Conservation (phyloP, 2,797 vertebrate species). For the Clarias laeviceps region DNA sequence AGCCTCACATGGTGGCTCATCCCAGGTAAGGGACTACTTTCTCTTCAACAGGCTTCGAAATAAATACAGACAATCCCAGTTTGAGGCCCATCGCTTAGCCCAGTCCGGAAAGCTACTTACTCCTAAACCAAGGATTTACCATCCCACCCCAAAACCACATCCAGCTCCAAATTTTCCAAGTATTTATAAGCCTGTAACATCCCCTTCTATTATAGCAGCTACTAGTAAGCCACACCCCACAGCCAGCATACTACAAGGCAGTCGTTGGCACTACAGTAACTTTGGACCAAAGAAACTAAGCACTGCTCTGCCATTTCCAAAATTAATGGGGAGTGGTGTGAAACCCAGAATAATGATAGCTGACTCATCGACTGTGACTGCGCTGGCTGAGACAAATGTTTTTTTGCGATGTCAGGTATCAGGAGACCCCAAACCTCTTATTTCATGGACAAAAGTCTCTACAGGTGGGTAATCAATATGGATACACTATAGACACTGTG, state of each 20-base stretch:
- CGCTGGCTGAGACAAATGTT: constrained; percentile 74
- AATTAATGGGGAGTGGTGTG: constrained; percentile 61
- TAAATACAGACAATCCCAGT: constrained; percentile 78
- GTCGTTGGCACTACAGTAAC: constrained; percentile 63
- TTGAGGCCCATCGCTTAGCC: constrained; percentile 67
- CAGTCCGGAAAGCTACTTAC: constrained; percentile 70
- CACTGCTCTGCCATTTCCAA: constrained; percentile 68
- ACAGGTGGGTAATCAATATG: constrained; percentile 68
- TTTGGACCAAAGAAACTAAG: constrained; percentile 62
- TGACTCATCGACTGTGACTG: constrained; percentile 68
- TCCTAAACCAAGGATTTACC: constrained; percentile 62
- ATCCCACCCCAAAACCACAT: constrained; percentile 48
- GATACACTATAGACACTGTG: background rate
- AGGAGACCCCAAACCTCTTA: constrained; percentile 71
- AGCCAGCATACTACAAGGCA: constrained; percentile 51
- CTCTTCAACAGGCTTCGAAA: constrained; percentile 74
- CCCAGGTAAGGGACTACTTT: constrained; percentile 66
- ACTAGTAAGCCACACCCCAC: constrained; percentile 56
- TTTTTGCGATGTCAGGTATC: constrained; percentile 72
- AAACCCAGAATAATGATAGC: constrained; percentile 74
- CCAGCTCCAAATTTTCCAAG: constrained; percentile 55
- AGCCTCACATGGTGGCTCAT: constrained; percentile 45
- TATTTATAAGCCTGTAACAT: constrained; percentile 51
- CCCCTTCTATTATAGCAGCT: constrained; percentile 51
- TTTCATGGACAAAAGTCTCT: constrained; percentile 81